Evolutionary conservation across 2,113 vertebrate species (phyloP), one percentile per base, ranked within the genome.

Genomic region (Brachypteracias leptosomus): DNA sequence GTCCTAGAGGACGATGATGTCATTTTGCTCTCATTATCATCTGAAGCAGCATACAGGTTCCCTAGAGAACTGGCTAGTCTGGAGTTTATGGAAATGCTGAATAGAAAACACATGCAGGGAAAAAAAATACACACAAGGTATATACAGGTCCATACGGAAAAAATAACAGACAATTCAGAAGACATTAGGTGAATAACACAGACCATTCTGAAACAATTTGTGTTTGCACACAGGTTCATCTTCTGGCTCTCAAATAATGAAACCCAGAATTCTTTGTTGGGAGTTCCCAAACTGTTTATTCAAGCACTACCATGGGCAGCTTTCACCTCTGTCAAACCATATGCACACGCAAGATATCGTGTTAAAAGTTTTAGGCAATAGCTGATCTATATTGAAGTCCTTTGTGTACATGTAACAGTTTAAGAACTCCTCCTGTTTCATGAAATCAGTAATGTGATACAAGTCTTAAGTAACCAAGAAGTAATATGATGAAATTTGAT

Each of bases 31-130:
- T 98, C 98, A 61, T 98, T 96, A 88, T 98, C 98, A 51, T 98
- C 96, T 28, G 98, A 92, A 44, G 96, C 97, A 58, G 96, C 96
- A 22, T 98, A 98, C 96, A 99, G 98, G 98, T 99, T 99, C 92
- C 98, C 98, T 96, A 99, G 98, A 80, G 99, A 99, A 98, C 97
- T 98, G 98, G 99, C 98, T 98, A 99, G 98, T 95, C 99, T 98
- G 75, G 99, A 99, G 98, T 98, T 98, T 95, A 98, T 98, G 95
- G 98, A 98, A 97, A 98, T 84, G 97, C 99, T 99, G 97, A 92
- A 96, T 90, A 88, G 97, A 90, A 97, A 96, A 98, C 95, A 98
- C 86, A 97, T 75, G 95, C 4, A 58, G 83, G 91, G 87, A 16
- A 94, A 88, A 57, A 84, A 90, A 92, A 92, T 42, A 97, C 54